Evolutionary conservation across 2,888 invertebrate genomes (phyloP).

Genomic region (Xestoiulus laeticollis): DNA sequence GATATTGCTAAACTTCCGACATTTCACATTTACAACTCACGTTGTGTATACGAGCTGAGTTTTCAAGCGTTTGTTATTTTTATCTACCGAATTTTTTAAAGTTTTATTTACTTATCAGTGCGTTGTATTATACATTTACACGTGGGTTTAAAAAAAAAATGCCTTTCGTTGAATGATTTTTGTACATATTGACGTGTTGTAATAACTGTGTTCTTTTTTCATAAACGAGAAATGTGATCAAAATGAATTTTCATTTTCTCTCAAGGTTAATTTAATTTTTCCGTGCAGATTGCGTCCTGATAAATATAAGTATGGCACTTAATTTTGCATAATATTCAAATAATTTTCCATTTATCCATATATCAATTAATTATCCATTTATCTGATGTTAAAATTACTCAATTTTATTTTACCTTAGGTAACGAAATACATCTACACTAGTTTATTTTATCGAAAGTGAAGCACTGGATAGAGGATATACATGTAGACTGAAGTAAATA

Average conservation of each 20-base stretch:
- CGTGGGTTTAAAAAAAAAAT: background rate
- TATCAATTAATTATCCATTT: too few relatives aligned
- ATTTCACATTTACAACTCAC: background rate
- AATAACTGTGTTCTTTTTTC: background rate
- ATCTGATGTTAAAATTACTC: too few relatives aligned
- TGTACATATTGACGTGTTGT: background rate
- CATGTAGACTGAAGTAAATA: too few relatives aligned
- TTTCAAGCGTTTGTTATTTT: background rate
- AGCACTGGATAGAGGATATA: too few relatives aligned
- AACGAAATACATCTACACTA: too few relatives aligned
- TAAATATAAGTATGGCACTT: too few relatives aligned
- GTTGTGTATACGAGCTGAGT: background rate
- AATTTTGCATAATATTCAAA: too few relatives aligned
- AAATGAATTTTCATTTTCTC: background rate
- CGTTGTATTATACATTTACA: background rate
- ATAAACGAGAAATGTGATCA: background rate
- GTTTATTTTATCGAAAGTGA: too few relatives aligned
- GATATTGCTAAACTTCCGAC: background rate
- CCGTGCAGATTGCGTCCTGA: too few relatives aligned
- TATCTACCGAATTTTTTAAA: background rate
- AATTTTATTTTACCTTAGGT: too few relatives aligned
- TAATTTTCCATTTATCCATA: too few relatives aligned
- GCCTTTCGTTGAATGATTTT: background rate
- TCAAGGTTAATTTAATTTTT: too few relatives aligned
- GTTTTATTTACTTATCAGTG: conserved; percentile 11